phyloP scores from a whole-genome alignment of 2,113 vertebrate species.

The Sturnira hondurensis region DNA sequence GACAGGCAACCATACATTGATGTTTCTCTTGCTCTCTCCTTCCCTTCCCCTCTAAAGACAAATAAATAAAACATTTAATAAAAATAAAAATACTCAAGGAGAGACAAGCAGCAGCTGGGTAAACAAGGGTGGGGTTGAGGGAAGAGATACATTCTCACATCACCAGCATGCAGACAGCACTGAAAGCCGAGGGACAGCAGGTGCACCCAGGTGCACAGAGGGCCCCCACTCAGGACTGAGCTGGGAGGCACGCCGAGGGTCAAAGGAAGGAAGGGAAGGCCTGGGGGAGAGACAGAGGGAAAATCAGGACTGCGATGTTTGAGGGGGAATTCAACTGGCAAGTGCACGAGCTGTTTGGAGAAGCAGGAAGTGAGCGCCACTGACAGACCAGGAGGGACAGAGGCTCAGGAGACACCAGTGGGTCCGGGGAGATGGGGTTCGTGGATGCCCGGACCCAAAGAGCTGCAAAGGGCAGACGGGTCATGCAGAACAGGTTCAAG shows the following conservation, averaged over 20 bases:
- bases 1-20: no score
- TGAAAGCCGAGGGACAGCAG: neutral
- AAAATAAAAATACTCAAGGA: neutral
- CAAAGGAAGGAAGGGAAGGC: neutral
- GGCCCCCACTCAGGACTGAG: neutral
- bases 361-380: neutral
- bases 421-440: neutral
- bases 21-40: no score
- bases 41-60: no score
- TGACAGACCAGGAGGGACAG: neutral
- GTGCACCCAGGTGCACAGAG: neutral
- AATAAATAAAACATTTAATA: no score
- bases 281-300: neutral
- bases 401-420: neutral
- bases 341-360: neutral
- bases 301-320: neutral
- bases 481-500: neutral
- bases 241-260: rapidly evolving
- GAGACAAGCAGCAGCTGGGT: neutral
- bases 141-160: rapidly evolving
- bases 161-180: neutral
- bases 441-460: neutral
- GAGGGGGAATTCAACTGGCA: no score
- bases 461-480: neutral
- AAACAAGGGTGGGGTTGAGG: neutral